phyloP scores from a whole-genome alignment of 2,797 vertebrate genomes.

The Sebastes flavidus region DNA sequence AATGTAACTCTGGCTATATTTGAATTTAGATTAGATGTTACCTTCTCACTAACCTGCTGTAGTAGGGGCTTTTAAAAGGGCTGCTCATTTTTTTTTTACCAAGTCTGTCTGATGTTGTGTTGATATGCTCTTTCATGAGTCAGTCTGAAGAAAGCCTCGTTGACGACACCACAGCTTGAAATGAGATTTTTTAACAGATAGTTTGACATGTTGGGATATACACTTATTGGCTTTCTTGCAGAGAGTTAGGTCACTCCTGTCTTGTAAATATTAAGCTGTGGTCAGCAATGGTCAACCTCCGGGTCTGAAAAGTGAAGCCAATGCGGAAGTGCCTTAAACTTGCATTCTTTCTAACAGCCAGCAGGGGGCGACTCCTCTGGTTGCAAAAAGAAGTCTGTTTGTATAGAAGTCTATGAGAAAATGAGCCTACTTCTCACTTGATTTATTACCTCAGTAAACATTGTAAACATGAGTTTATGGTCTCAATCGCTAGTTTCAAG shows the following conservation, averaged over 20 bases:
- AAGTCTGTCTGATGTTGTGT: conserved; percentile 23
- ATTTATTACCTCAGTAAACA: too few relatives aligned
- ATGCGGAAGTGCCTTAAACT: too few relatives aligned
- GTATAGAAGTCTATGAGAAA: too few relatives aligned
- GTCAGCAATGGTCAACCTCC: too few relatives aligned
- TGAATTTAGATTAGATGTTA: conserved; percentile 43
- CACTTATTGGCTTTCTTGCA: not conserved
- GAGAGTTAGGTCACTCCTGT: not conserved
- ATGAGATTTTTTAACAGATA: conserved; percentile 2
- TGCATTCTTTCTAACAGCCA: too few relatives aligned
- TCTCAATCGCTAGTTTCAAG: too few relatives aligned
- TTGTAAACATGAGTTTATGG: too few relatives aligned
- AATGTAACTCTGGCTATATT: conserved; percentile 36
- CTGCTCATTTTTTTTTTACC: conserved; percentile 25
- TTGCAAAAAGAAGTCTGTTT: too few relatives aligned
- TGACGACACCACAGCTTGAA: conserved; percentile 22
- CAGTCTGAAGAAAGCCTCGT: conserved; percentile 17
- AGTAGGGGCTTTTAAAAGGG: conserved; percentile 40
- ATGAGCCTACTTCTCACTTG: too few relatives aligned
- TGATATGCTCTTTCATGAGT: conserved; percentile 29
- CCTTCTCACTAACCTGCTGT: conserved; percentile 54
- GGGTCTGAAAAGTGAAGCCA: too few relatives aligned
- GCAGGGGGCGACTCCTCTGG: too few relatives aligned
- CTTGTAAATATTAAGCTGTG: not conserved
- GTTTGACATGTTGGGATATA: not conserved